Evolutionary conservation across 1,140 invertebrate genomes (phyloP), one percentile per base, ranked within the genome.

Genomic region (Atopsyche davidsoni): DNA sequence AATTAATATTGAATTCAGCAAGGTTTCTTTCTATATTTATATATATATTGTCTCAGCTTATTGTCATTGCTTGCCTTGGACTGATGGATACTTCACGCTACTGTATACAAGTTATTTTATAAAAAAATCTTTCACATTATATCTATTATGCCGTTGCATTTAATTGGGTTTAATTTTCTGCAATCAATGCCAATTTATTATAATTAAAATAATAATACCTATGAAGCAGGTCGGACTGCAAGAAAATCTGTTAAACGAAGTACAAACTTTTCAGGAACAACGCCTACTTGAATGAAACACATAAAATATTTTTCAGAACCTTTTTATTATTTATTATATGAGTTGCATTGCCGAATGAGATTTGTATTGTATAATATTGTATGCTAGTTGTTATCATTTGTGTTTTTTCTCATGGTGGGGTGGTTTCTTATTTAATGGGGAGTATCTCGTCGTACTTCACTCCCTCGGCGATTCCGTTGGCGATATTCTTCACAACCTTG

Each of bases 371-470:
- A 28, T 28, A 7, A 28, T 28, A 28, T 28, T 28, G n/a, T 28
- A 28, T 28, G 24, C 6, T 28, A 28, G 24, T 16, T n/a, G n/a
- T n/a, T n/a, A n/a, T n/a, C n/a, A n/a, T n/a, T n/a, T n/a, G n/a
- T n/a, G n/a, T n/a, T n/a, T n/a, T n/a, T n/a, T n/a, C n/a, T n/a
- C n/a, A 28, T 28, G 24, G 6, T 28, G 6, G 24, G 6, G 6
- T n/a, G 10, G 34, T 35, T 39, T 16, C 61, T 53, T 64, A 72
- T 22, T 62, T 55, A 36, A 64, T 60, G 4, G 81, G 80, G 44
- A 84, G 75, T 0, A 85, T 59, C 53, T 80, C 73, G 10, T 79
- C 65, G 19, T 68, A 76, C 1, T 76, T 69, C 28, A 78, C 77
- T 1, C 69, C 64, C 1, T 64, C 53, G 1, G 80, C 69, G 3